These are phyloP conservation scores for Conomelus anceps DNA, from an alignment of 2,888 invertebrate species.

Conservation along the genomic window DNA sequence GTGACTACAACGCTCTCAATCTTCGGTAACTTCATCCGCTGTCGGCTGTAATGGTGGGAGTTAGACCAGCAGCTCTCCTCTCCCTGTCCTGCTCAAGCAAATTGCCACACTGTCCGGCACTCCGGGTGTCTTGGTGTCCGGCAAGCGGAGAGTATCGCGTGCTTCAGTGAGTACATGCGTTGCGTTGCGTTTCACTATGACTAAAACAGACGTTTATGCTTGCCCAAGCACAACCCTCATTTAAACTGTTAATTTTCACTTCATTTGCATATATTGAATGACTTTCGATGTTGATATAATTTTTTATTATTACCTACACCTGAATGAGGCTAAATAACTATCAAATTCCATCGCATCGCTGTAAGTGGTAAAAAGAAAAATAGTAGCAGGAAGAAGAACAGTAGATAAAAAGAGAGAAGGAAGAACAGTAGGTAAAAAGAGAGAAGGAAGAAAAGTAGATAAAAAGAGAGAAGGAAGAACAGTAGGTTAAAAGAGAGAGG, in stretches of 20 bases:
- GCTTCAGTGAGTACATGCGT: neutral
- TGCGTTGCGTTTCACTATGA: neutral
- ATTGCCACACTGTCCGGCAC: neutral
- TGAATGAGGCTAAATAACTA: neutral
- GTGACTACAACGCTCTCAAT: neutral
- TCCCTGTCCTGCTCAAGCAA: neutral
- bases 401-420: too few relatives aligned
- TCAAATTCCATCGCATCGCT: neutral
- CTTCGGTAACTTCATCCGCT: neutral
- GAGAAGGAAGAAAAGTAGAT: too few relatives aligned
- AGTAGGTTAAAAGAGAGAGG: too few relatives aligned
- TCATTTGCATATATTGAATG: neutral
- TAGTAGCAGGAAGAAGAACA: too few relatives aligned
- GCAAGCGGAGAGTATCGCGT: too few relatives aligned
- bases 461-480: too few relatives aligned
- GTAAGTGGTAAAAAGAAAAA: too few relatives aligned
- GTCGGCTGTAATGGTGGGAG: too few relatives aligned
- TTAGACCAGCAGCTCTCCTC: neutral
- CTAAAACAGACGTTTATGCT: conserved; percentile 3
- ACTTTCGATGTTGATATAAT: neutral
- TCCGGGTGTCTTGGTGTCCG: too few relatives aligned
- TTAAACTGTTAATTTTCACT: neutral
- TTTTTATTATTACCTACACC: neutral
- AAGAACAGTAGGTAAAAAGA: too few relatives aligned
- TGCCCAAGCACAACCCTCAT: conserved; percentile 1